Conservation (phyloP, 2,888 invertebrate genomes). For the Seira ritae region DNA sequence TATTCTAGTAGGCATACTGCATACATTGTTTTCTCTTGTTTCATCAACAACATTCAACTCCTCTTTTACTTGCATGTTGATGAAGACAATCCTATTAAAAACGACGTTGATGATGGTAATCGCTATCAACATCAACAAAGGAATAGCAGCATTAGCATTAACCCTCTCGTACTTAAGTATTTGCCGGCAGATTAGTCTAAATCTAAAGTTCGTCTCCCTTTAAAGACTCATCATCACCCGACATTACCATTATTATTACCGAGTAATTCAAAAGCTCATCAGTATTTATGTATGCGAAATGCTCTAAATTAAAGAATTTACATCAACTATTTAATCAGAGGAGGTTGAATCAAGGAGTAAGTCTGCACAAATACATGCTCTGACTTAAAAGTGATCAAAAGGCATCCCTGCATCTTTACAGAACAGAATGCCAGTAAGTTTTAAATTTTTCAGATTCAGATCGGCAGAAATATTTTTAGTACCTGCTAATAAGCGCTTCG, state of each 20-base stretch:
- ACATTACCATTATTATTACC: background rate
- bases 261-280: slow-evolving; percentile 28
- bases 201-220: slow-evolving; percentile 24
- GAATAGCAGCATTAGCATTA: slow-evolving; percentile 12
- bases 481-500: background rate
- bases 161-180: background rate
- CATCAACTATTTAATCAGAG: slow-evolving; percentile 19
- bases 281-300: slow-evolving; percentile 49
- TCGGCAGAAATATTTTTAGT: background rate
- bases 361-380: too few relatives aligned
- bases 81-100: slow-evolving; percentile 30
- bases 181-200: slow-evolving; percentile 31
- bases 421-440: too few relatives aligned
- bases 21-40: background rate
- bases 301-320: slow-evolving; percentile 16
- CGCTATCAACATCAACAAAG: slow-evolving; percentile 14
- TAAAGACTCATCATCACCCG: background rate
- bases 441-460: too few relatives aligned
- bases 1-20: background rate
- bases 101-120: slow-evolving; percentile 34
- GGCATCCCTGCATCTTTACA: too few relatives aligned
- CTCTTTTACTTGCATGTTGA: background rate
- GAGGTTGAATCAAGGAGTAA: slow-evolving; percentile 47
- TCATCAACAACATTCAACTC: slow-evolving; percentile 13
- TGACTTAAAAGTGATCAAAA: too few relatives aligned